Evolutionary conservation across 2,888 invertebrate species (phyloP), one percentile per base, ranked within the genome.

Genomic region (Mellilla xanthometata): DNA sequence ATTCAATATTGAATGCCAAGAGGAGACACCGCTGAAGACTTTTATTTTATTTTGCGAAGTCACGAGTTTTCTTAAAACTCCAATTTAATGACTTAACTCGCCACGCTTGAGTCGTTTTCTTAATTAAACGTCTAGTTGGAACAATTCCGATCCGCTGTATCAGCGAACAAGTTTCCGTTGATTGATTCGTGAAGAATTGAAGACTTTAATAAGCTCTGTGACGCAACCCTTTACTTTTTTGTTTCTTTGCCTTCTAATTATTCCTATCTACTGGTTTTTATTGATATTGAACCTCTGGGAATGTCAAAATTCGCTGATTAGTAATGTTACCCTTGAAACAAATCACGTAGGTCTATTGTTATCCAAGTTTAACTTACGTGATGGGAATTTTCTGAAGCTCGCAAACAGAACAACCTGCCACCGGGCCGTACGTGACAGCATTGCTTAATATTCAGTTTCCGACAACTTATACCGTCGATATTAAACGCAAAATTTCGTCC

Each of bases 291-390:
- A 19, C 6, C n/a, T 5, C 15, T 3, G 6, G 4, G 6, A 5
- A 6, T 5, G 15, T 19, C 4, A 19, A 19, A 19, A 5, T 19
- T 19, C 6, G 15, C 15, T 19, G 15, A 19, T 6, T 19, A 5
- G 15, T 5, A 5, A 19, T 5, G 15, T 6, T 6, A 19, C 15
- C 15, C 15, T 19, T 19, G 15, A 24, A 4, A 3, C 61, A 68
- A 65, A 70, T 64, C 68, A 70, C 72, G 72, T 68, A 60, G 54
- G 60, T 22, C 62, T 68, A 69, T 72, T 67, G 69, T 71, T 70
- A 74, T 70, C 68, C 63, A 59, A 60, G 64, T 64, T 63, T 56
- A 40, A 49, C 26, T 53, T 58, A 77, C 81, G 79, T 79, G 81
- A 72, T 58, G 29, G 3, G 78, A 77, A 76, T 79, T 54, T 59